Evolutionary conservation across 2,113 vertebrate species (phyloP), one percentile per base, ranked within the genome.

Genomic region (Okapia johnstoni): DNA sequence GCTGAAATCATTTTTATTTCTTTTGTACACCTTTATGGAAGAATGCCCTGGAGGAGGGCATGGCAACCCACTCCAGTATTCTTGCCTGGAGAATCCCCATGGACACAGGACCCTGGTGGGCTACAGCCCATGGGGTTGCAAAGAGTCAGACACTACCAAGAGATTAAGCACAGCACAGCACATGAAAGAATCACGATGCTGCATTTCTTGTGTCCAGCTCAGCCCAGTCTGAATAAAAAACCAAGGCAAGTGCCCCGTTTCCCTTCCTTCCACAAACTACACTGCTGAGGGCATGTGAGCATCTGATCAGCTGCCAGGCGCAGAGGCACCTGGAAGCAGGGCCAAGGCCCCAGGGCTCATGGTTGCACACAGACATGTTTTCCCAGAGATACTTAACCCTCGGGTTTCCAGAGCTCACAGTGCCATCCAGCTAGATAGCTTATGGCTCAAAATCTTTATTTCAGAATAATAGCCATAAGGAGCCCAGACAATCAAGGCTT

Each of bases 391-490:
- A 58, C 36, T 43, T 84, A 81, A 93, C 80, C 60, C 48, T 89
- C 10, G 33, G 70, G 79, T 88, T 93, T 76, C 33, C 30, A 80
- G 8, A 92, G 92, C 76, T 95, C 30, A 88, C 7, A 23, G 43
- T 50, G n/a, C 85, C 52, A 40, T 84, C 76, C 30, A 36, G 43
- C 26, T 61, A 93, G 30, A 26, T 91, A 15, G 25, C 26, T 52
- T 58, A 9, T 5, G 57, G 61, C 81, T 97, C 73, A 84, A 90
- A 94, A 55, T 80, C 66, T 87, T 84, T 70, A 93, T 87, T 96
- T 96, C 52, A 73, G 73, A 95, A 86, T 76, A 73, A 60, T 23
- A 11, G 46, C 77, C 76, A 15, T 55, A 33, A 93, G 84, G 17
- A 58, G 23, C n/a, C 60, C 36, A 93, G 93, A 73, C 52, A 85